Evolutionary conservation across 1,140 invertebrate genomes (phyloP), one percentile per base, ranked within the genome.

Genomic region (Trachelipus rathkii): DNA sequence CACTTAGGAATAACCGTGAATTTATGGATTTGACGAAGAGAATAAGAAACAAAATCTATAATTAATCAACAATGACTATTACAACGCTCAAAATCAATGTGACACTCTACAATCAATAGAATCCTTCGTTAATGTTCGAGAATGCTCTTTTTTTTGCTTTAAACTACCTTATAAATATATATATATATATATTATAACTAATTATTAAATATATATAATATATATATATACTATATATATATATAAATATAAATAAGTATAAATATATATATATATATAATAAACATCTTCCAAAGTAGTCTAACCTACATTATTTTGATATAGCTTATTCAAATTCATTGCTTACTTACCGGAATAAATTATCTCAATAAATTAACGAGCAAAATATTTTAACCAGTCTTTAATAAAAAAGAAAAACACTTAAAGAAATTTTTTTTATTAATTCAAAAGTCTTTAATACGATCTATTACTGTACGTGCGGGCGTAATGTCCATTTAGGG

Each of bases 191-290:
- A 60, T 33, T n/a, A n/a, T n/a, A n/a, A n/a, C n/a, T n/a, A n/a
- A n/a, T n/a, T n/a, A 50, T 50, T 50, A 50, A 50, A 60, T 60
- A 60, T 60, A 60, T 60, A 60, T 60, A 60, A 60, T 60, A 60
- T 60, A 60, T 60, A 60, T 60, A 60, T 60, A 60, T 60, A 60
- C n/a, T 60, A 60, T 60, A 60, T 60, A 60, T 60, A 60, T 60
- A 60, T 60, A 60, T 60, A 60, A 4, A 60, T 60, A 60, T 60
- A 60, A 4, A 60, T 60, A 60, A 4, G 8, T 60, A 60, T 15
- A 60, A 4, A 60, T 60, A 60, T 60, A 60, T 60, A 60, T 60
- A 60, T 60, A 60, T 60, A 60, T 15, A 60, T 60, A 60, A n/a
- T n/a, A n/a, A n/a, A n/a, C n/a, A n/a, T n/a, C n/a, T n/a, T n/a